Conservation (phyloP, 2,113 vertebrate genomes). For the Aix galericulata region DNA sequence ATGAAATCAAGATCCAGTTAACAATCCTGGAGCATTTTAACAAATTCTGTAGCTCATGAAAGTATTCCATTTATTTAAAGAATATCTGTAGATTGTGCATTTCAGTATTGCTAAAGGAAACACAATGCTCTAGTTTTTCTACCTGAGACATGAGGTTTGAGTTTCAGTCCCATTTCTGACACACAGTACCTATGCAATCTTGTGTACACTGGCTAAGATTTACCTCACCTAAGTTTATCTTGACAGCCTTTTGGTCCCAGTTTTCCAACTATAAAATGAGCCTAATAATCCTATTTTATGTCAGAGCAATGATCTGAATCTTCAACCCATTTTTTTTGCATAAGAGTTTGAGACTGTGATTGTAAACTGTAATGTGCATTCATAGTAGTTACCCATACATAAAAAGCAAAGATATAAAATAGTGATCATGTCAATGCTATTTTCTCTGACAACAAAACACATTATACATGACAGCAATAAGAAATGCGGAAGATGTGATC, state of each 20-base stretch:
- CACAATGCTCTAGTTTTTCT: not conserved
- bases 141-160: not conserved
- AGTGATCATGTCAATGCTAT: not conserved
- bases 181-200: not conserved
- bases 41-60: not conserved
- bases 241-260: not conserved
- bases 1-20: not conserved
- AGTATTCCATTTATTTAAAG: not conserved
- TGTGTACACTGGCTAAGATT: not conserved
- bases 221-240: not conserved
- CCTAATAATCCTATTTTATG: not conserved
- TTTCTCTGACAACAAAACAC: not conserved
- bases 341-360: not conserved
- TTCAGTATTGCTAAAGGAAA: not conserved
- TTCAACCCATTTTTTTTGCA: not conserved
- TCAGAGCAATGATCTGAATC: not conserved
- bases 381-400: not conserved
- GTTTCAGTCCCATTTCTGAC: not conserved
- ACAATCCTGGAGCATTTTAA: not conserved
- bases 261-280: not conserved
- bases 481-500: not conserved
- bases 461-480: not conserved
- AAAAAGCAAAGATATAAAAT: not conserved
- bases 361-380: not conserved
- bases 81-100: not conserved